Percentiles rank a stretch among this genome's conserved stretches.
phyloP scores from a whole-genome alignment of 2,888 invertebrate species.

The Xanthorhoe spadicearia region DNA sequence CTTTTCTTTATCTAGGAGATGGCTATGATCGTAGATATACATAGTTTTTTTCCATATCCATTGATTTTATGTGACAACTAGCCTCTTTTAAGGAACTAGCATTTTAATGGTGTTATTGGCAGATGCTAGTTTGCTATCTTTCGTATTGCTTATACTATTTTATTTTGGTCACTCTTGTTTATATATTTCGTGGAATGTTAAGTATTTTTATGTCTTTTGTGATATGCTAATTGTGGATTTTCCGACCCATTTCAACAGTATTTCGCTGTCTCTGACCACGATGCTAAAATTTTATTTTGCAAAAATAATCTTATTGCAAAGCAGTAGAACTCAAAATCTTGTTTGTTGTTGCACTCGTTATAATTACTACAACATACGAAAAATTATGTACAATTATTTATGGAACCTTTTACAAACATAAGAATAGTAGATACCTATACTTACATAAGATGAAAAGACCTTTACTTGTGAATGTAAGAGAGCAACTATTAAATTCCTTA shows the following conservation, averaged over 20 bases:
- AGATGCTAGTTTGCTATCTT: constrained; percentile 42
- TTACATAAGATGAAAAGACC: neutral
- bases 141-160: constrained; percentile 39
- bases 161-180: constrained; percentile 37
- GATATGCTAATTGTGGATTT: constrained; percentile 42
- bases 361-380: neutral
- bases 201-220: constrained; percentile 31
- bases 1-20: constrained; percentile 71
- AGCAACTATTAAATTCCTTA: neutral
- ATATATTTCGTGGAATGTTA: constrained; percentile 39
- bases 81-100: constrained; percentile 52
- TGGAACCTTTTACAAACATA: neutral
- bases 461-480: neutral
- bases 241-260: constrained; percentile 29
- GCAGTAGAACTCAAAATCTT: neutral
- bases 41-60: constrained; percentile 44
- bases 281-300: neutral
- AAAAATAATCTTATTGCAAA: constrained; percentile 9
- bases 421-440: too few relatives aligned
- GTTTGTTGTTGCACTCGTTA: neutral
- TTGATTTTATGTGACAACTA: constrained; percentile 46
- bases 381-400: neutral
- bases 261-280: constrained; percentile 21
- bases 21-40: constrained; percentile 80
- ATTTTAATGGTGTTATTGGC: constrained; percentile 53